Evolutionary conservation across 1,140 invertebrate genomes (phyloP), one percentile per base, ranked within the genome.

Genomic region (Cataglyphis hispanica): DNA sequence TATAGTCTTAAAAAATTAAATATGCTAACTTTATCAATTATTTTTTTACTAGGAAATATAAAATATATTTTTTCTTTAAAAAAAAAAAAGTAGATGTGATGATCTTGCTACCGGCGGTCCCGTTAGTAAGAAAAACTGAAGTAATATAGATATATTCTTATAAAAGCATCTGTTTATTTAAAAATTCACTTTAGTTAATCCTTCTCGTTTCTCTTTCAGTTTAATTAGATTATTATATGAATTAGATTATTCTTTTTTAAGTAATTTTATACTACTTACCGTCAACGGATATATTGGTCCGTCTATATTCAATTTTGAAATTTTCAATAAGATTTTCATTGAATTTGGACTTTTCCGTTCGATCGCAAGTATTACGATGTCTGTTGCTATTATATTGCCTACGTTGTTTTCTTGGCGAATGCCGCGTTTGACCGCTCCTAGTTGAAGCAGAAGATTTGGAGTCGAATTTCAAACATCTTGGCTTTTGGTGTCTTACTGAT

Each of bases 281-380:
- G 77, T 94, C 93, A 3, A 91, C 91, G 11, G 91, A 92, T 84
- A 92, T 93, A 64, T 94, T 95, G 72, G 89, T 93, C 31, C 96
- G 94, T 40, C 95, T 96, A 76, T 97, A 98, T 93, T 99, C 98
- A 10, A 97, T 97, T 77, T 96, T 97, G 92, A 99, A 98, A 74
- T 97, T 97, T 67, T 97, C 97, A 56, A 98, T 96, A 2, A 99
- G 95, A 88, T 98, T 98, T 10, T 94, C 95, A 91, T 98, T 98
- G 93, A 99, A 98, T 25, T 96, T 95, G 7, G 96, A 95, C 87
- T 97, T 97, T 92, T 99, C 98, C 0, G 94, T 92, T 34, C 96
- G 95, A 83, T 96, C 97, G 92, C 98, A 99, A 19, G 94, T 93
- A 80, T 93, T 93, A 19, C 94, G 88, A 31, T 94, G 94, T 40